Evolutionary conservation across 2,113 vertebrate genomes (phyloP).

Genomic region (Muntiacus reevesi): DNA sequence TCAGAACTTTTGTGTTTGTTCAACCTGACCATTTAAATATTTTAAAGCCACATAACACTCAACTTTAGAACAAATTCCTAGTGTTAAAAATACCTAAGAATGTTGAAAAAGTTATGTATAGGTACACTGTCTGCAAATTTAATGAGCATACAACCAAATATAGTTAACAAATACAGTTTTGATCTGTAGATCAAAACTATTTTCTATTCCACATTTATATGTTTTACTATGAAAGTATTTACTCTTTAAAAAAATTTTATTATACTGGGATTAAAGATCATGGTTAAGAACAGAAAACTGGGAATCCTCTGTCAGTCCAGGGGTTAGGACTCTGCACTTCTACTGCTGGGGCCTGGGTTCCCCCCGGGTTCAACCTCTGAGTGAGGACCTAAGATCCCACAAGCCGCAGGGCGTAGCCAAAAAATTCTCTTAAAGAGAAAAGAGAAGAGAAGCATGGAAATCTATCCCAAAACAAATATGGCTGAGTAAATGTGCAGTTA

Average conservation of each 20-base stretch:
- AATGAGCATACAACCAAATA: neutral
- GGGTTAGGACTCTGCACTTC: neutral
- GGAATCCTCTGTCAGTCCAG: neutral
- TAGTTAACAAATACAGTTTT: neutral
- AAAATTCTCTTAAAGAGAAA: neutral
- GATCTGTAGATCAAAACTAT: neutral
- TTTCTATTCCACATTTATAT: neutral
- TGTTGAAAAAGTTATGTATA: neutral
- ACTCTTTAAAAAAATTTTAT: neutral
- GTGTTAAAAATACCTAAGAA: neutral
- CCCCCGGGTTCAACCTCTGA: neutral
- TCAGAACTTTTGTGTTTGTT: conserved; percentile 11
- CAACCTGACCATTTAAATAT: neutral
- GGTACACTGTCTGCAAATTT: neutral
- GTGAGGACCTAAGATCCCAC: neutral
- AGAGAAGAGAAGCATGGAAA: neutral
- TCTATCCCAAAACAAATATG: neutral
- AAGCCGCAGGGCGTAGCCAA: neutral
- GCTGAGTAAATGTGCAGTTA: neutral
- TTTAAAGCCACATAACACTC: neutral
- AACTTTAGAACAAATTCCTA: conserved; percentile 14
- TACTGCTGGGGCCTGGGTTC: neutral
- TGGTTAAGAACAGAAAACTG: neutral
- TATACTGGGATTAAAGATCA: neutral
- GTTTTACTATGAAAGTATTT: neutral